Percentiles rank a stretch among this genome's conserved stretches.
phyloP scores from a whole-genome alignment of 2,888 invertebrate genomes.

The Hipparchia sbordonii region DNA sequence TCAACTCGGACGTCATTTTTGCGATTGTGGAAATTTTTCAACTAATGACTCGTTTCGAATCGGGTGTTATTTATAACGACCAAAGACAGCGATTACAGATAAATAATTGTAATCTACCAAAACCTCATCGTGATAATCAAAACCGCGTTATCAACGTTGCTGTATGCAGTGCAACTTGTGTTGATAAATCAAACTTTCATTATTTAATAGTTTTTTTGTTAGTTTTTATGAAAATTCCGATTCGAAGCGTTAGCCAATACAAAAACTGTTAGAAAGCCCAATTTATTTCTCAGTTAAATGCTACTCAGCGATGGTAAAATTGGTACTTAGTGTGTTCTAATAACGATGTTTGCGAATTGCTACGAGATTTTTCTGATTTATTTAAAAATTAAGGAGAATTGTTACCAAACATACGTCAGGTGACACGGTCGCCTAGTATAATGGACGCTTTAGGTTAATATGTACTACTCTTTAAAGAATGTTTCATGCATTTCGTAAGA shows the following conservation, averaged over 20 bases:
- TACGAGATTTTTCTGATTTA: too few species aligned
- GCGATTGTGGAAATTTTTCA: conserved; percentile 7
- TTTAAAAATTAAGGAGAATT: too few species aligned
- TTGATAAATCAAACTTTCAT: not conserved
- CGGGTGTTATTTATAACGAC: conserved; percentile 30
- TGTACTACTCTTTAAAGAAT: not conserved
- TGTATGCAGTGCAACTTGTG: conserved; percentile 15
- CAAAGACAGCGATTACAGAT: conserved; percentile 30
- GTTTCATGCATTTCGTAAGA: conserved; percentile 3
- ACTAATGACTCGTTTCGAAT: conserved; percentile 17
- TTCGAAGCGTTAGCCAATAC: not conserved
- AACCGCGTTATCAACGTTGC: conserved; percentile 19
- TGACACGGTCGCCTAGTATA: too few species aligned
- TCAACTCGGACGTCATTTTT: conserved; percentile 90
- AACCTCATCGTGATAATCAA: conserved; percentile 26
- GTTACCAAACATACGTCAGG: too few species aligned
- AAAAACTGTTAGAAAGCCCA: too few species aligned
- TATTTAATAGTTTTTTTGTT: not conserved
- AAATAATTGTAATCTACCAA: conserved; percentile 33
- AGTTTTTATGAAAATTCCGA: not conserved
- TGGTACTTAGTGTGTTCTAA: too few species aligned
- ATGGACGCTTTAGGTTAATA: too few species aligned
- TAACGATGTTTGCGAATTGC: too few species aligned
- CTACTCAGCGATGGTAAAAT: too few species aligned
- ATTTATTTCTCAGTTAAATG: too few species aligned